phyloP scores from a whole-genome alignment of 2,113 vertebrate species.

The Martes martes region DNA sequence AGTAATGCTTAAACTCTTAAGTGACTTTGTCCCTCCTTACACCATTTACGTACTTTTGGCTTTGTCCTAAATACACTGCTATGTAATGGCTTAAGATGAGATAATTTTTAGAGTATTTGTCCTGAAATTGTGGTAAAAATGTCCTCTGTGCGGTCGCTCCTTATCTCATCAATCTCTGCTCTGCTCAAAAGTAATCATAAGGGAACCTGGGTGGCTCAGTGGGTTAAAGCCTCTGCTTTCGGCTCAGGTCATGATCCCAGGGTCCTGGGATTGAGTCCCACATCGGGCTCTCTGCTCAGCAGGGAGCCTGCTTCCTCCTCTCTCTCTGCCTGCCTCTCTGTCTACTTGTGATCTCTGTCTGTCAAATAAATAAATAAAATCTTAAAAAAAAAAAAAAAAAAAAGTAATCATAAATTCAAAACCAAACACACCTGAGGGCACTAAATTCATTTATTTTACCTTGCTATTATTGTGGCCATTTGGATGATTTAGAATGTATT shows the following conservation, averaged over 20 bases:
- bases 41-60: neutral
- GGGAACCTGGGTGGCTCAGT: too few species aligned
- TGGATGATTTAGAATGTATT: neutral
- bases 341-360: too few species aligned
- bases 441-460: neutral
- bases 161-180: neutral
- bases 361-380: too few species aligned
- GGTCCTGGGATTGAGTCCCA: too few species aligned
- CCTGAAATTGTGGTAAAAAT: neutral
- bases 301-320: too few species aligned
- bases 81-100: neutral
- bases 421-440: neutral
- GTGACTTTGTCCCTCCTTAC: neutral
- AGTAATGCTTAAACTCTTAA: neutral
- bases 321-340: too few species aligned
- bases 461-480: neutral
- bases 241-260: too few species aligned
- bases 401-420: neutral
- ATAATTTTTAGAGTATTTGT: neutral
- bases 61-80: neutral
- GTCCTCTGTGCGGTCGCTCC: fast-evolving
- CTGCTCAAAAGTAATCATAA: neutral
- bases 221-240: too few species aligned
- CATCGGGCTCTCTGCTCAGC: too few species aligned
- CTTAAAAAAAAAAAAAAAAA: too few species aligned